Evolutionary conservation across 2,797 vertebrate genomes (phyloP).

Genomic region (Muraenolepis orangiensis): DNA sequence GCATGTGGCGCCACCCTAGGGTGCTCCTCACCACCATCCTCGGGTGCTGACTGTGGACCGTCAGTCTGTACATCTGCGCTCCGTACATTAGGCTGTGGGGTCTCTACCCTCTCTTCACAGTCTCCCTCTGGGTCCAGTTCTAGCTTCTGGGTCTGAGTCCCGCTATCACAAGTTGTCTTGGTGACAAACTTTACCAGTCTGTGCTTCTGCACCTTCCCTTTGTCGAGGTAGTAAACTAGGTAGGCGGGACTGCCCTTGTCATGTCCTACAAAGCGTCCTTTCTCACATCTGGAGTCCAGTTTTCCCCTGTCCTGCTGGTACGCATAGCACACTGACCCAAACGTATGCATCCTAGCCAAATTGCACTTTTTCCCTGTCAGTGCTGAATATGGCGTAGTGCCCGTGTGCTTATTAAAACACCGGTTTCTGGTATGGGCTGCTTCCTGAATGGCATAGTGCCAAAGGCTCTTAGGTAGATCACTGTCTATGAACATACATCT

Average conservation of each 20-base stretch:
- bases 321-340: neutral
- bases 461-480: slow-evolving; percentile 13
- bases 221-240: slow-evolving; percentile 7
- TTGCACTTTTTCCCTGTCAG: slow-evolving; percentile 1
- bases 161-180: neutral
- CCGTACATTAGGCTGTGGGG: neutral
- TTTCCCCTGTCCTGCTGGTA: neutral
- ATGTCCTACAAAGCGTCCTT: neutral
- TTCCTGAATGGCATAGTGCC: neutral
- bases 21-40: neutral
- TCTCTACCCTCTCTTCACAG: neutral
- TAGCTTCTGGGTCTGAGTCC: neutral
- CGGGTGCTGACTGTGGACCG: neutral
- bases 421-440: neutral
- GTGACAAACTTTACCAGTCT: slow-evolving; percentile 3
- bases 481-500: slow-evolving; percentile 4
- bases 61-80: neutral
- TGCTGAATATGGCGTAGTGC: neutral
- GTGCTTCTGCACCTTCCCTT: slow-evolving; percentile 5
- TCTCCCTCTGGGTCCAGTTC: neutral
- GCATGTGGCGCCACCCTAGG: no score
- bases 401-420: neutral
- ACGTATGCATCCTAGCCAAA: neutral
- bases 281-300: neutral
- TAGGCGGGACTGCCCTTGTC: slow-evolving; percentile 8